Base-by-base conservation (phyloP, 2,797 vertebrate species). In the Cottoperca gobio region DNA sequence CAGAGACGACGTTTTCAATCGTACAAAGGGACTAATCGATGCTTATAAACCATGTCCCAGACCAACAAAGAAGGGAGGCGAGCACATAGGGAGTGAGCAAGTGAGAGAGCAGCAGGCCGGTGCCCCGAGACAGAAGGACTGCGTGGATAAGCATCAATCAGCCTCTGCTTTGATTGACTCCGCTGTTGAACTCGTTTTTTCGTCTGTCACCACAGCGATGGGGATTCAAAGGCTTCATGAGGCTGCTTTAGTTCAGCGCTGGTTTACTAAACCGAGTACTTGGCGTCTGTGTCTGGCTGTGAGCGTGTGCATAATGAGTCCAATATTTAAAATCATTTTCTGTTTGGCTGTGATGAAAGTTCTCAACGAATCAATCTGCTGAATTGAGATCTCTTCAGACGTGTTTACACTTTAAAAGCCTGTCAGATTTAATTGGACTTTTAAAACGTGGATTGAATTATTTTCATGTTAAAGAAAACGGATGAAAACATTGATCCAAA, bases 91-190 rank as follows among this genome's bases (percentile, higher is more conserved):
- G n/a, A 37, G 31, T 8, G 71, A 81, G 45, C 24, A 16, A 70
- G 58, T 23, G 62, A 73, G 14, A 60, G 26, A 67, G 46, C 65
- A 53, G 68, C 74, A 33, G 50, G 70, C 54, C 14, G 55, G 73
- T 8, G 62, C 70, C 77, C 50, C 42, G 73, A 82, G 85, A 88
- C 86, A 57, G 68, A 75, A 67, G 49, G 54, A 33, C 64, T 7
- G 58, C 68, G 77, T 87, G 74, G 87, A 87, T 87, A 64, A 84
- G 78, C 88, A 84, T 91, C 88, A 88, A 70, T 93, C 91, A 88
- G 48, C 42, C 53, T 43, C 17, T 1, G 54, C 79, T 89, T 81
- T 89, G 91, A 92, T 86, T 84, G 87, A 89, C 89, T 89, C 66
- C 10, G 14, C 79, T 65, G 75, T 72, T 82, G 61, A 76, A 76